phyloP scores from a whole-genome alignment of 2,797 vertebrate species.

The Urophycis tenuis region DNA sequence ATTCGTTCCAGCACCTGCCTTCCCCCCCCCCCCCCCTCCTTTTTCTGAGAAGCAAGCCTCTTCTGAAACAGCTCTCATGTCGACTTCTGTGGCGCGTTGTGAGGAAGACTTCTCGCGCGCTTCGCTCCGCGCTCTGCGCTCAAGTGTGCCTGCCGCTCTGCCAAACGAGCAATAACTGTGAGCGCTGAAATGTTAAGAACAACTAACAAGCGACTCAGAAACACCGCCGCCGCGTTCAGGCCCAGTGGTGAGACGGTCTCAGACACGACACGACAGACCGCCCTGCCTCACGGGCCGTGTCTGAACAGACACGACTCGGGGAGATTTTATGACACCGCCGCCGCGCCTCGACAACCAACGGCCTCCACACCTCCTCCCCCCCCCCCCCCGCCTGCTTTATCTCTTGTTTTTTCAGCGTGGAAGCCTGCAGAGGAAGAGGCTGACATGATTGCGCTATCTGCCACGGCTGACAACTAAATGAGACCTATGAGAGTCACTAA shows the following conservation, averaged over 20 bases:
- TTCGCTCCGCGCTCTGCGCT: not conserved
- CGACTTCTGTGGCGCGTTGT: not conserved
- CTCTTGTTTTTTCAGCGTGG: not conserved
- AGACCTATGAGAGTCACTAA: not conserved
- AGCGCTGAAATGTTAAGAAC: not conserved
- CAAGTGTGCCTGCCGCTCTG: not conserved
- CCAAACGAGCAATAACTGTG: not conserved
- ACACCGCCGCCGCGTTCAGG: conserved; percentile 18
- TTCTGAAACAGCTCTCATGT: not conserved
- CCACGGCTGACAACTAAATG: conserved; percentile 10
- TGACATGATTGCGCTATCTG: conserved; percentile 14
- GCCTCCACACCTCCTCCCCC: no score
- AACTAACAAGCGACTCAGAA: not conserved
- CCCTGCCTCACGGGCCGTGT: not conserved
- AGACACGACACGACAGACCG: conserved; percentile 27
- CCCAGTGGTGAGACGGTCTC: no score
- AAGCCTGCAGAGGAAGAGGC: not conserved
- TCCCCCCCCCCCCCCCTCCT: not conserved
- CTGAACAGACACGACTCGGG: no score
- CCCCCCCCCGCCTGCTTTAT: not conserved
- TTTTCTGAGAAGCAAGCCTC: not conserved
- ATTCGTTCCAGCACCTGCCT: not conserved
- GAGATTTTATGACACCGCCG: not conserved
- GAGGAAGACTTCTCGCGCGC: not conserved
- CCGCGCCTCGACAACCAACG: not conserved